phyloP scores from a whole-genome alignment of 1,140 invertebrate species.

The Drosophila ercepeae region DNA sequence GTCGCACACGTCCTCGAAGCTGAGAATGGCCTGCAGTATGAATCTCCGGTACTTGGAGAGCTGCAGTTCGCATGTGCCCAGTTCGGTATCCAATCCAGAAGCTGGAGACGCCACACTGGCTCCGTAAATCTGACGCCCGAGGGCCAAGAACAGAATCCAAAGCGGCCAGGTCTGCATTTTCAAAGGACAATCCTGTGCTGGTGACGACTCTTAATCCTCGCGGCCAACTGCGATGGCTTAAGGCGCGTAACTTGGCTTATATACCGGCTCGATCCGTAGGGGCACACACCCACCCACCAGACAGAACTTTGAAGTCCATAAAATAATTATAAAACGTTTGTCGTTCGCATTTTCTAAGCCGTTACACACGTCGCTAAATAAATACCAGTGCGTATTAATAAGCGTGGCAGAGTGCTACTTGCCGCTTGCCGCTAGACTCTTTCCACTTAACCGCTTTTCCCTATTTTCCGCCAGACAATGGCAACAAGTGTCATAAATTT shows the following conservation, averaged over 20 bases:
- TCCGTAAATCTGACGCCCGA: constrained; percentile 45
- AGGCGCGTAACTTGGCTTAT: constrained; percentile 39
- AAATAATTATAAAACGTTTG: constrained; percentile 83
- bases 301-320: constrained; percentile 78
- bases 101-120: constrained; percentile 20
- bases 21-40: constrained; percentile 74
- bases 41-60: constrained; percentile 75
- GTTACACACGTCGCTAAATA: constrained; percentile 79
- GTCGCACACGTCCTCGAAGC: constrained; percentile 81
- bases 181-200: constrained; percentile 2
- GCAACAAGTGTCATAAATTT: constrained; percentile 83
- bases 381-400: constrained; percentile 71
- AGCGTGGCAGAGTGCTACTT: constrained; percentile 42
- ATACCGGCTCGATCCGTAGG: constrained; percentile 38
- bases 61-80: constrained; percentile 70
- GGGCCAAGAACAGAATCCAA: constrained; percentile 40
- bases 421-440: constrained; percentile 1
- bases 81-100: constrained; percentile 33
- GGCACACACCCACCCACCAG: constrained; percentile 16
- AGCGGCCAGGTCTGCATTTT: constrained; percentile 58
- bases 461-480: constrained; percentile 25
- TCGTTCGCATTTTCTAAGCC: constrained; percentile 80
- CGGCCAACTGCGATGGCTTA: constrained; percentile 57
- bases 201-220: constrained; percentile 32
- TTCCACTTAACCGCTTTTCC: constrained; percentile 18